Conservation (phyloP, 2,113 vertebrate species). For the Opisthocomus hoazin region DNA sequence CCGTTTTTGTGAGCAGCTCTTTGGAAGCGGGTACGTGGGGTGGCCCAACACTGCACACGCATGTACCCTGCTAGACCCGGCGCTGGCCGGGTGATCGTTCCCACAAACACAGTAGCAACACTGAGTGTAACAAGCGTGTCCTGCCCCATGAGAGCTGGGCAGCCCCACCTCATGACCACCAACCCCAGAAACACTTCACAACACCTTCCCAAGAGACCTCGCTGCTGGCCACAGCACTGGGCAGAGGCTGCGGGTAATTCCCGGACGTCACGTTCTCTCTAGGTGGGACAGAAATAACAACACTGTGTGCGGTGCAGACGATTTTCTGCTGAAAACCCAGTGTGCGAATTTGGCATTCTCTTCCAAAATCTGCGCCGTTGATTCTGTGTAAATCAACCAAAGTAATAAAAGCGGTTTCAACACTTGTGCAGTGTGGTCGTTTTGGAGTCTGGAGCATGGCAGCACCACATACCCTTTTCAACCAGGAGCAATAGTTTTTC, state of each 20-base stretch:
- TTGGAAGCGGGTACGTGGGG: not conserved
- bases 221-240: not conserved
- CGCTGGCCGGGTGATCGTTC: not conserved
- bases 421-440: not conserved
- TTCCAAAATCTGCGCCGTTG: not conserved
- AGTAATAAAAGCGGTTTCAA: not conserved
- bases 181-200: not conserved
- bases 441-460: not conserved
- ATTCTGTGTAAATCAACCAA: not conserved
- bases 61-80: rapidly evolving
- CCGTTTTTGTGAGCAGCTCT: not conserved
- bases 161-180: not conserved
- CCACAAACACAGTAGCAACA: not conserved
- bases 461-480: not conserved
- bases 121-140: rapidly evolving
- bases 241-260: not conserved
- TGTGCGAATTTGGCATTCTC: not conserved
- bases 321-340: not conserved
- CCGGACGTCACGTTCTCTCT: rapidly evolving
- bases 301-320: not conserved
- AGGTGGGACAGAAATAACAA: not conserved
- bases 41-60: rapidly evolving
- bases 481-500: not conserved
- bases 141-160: not conserved
- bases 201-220: not conserved